Evolutionary conservation across 2,888 invertebrate genomes (phyloP), one percentile per base, ranked within the genome.

Genomic region (Polydrusus cervinus): DNA sequence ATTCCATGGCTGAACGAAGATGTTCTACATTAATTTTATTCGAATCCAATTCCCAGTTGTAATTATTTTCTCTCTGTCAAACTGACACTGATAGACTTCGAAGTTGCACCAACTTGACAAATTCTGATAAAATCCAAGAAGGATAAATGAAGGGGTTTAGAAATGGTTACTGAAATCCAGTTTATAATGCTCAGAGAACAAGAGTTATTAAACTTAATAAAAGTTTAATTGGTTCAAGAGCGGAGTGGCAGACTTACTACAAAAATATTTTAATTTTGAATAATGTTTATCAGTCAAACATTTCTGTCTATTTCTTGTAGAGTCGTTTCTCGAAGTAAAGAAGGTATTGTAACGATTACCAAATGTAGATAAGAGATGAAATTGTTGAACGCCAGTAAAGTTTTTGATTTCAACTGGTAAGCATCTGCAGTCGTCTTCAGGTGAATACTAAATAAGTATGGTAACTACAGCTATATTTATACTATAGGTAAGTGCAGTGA

Each of bases 21-120:
- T 55, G 60, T 57, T 49, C 61, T 49, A 51, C 67, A 61, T 66
- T 55, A 65, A 71, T 64, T 78, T 78, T 67, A 71, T 75, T 78
- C 70, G 75, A 76, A 74, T 78, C 71, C 78, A 77, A 79, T 79
- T 79, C 79, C 79, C 79, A 73, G 66, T 65, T 67, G 79, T 77
- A 77, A 78, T 79, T 79, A 78, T 77, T 79, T 71, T 68, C 78
- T 71, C 71, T 69, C 71, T 73, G 71, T 51, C 76, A 65, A 72
- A 77, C 77, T 79, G 79, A 77, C 79, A 79, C 73, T 78, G 79
- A 78, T 79, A 72, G 78, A 78, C 79, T 79, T 70, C 66, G 55
- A 62, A 75, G 60, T 70, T 57, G 68, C 71, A 70, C 51, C 67
- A 38, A 74, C 77, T 77, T 77, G 78, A 77, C 78, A 76, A 78